Evolutionary conservation across 1,140 invertebrate species (phyloP).

Genomic region (Drosophila pseudoobscura): DNA sequence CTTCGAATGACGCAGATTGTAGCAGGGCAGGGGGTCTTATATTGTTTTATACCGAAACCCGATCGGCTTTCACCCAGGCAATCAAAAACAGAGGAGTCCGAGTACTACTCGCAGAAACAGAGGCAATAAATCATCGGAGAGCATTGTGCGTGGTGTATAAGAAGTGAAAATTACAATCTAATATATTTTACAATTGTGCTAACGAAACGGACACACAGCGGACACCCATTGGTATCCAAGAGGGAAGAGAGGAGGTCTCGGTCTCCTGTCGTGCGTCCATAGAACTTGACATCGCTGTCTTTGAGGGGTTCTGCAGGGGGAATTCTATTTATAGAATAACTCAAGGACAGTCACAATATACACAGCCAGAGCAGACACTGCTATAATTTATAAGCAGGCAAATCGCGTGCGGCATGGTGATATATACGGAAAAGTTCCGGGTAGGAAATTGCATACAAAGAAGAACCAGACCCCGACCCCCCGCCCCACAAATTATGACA

Average conservation of each 20-base stretch:
- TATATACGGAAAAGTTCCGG: constrained; percentile 1
- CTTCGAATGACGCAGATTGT: constrained; percentile 45
- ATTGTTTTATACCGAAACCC: constrained; percentile 37
- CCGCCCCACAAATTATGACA: background rate
- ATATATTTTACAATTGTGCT: constrained; percentile 25
- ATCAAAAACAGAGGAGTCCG: constrained; percentile 29
- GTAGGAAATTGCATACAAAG: constrained; percentile 47
- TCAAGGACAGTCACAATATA: constrained; percentile 41
- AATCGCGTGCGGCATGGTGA: constrained; percentile 57
- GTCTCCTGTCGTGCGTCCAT: constrained; percentile 29
- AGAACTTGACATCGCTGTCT: constrained; percentile 38
- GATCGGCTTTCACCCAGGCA: constrained; percentile 49
- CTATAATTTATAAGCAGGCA: constrained; percentile 69
- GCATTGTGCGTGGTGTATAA: background rate
- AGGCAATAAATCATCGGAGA: constrained; percentile 33
- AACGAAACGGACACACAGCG: constrained; percentile 11
- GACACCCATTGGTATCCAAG: background rate
- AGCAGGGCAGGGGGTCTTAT: background rate
- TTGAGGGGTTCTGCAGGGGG: constrained; percentile 13
- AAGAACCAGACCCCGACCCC: no score
- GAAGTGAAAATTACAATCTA: constrained; percentile 36
- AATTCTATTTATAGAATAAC: constrained; percentile 40
- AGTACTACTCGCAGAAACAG: constrained; percentile 7
- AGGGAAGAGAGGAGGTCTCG: constrained; percentile 7
- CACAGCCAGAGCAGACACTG: constrained; percentile 45